These are phyloP conservation scores for Nephrotoma appendiculata DNA, from an alignment of 2,888 invertebrate genomes.

Conservation along the genomic window DNA sequence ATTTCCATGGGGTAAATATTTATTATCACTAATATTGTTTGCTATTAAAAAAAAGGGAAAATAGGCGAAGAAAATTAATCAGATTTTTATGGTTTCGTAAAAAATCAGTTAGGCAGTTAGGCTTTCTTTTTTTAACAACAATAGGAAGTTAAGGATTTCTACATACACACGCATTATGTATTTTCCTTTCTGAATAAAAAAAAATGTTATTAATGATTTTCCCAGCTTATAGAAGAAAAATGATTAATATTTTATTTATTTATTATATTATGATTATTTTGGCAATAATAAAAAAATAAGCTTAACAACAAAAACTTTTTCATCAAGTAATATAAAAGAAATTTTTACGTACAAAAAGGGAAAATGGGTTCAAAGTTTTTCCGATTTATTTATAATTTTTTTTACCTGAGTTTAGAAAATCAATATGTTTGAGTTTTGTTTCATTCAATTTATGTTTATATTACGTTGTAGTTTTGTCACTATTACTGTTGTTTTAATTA, in stretches of 20 bases:
- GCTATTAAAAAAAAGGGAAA: background rate
- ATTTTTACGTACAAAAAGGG: background rate
- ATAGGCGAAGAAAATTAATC: background rate
- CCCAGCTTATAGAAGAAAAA: background rate
- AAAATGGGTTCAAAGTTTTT: background rate
- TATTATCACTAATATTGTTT: background rate
- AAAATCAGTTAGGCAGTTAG: background rate
- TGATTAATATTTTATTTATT: background rate
- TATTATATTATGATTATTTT: background rate
- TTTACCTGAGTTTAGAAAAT: background rate
- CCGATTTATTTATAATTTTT: background rate
- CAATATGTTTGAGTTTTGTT: background rate
- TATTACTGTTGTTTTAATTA: background rate
- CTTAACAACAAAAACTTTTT: background rate
- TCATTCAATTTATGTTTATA: background rate
- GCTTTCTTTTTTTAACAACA: background rate
- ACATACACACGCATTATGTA: background rate
- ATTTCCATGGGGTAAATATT: background rate
- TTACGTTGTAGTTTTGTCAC: background rate
- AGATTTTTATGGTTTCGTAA: background rate
- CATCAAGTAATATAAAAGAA: background rate
- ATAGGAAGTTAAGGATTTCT: background rate
- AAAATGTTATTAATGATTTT: background rate
- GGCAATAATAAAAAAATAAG: background rate
- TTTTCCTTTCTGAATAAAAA: background rate